Percentiles rank a stretch among this genome's conserved stretches.
These are phyloP conservation scores for Melanerpes aurifrons DNA, from an alignment of 2,113 vertebrate species.

Conservation along the genomic window DNA sequence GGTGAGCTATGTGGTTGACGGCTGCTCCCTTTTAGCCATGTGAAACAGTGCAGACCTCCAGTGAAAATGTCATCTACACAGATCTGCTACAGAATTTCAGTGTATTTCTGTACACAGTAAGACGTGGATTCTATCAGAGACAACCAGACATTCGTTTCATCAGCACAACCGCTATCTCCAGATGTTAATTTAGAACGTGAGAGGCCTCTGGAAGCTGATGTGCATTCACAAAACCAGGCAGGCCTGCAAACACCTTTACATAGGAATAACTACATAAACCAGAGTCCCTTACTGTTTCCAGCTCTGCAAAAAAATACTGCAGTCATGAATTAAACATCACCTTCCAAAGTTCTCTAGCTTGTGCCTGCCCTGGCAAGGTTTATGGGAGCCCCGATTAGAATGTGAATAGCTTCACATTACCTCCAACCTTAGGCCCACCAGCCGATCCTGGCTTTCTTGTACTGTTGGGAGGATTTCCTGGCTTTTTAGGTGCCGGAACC, in stretches of 20 bases:
- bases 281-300: conserved; percentile 15
- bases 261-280: conserved; percentile 9
- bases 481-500: conserved; percentile 92
- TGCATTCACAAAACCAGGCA: background rate
- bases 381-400: conserved; percentile 29
- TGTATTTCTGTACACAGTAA: background rate
- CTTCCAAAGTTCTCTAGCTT: conserved; percentile 52
- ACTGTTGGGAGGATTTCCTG: conserved; percentile 85
- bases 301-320: conserved; percentile 71
- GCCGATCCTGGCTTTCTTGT: conserved; percentile 88
- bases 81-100: background rate
- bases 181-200: background rate
- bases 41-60: background rate
- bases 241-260: background rate
- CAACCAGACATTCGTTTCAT: background rate
- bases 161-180: background rate
- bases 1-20: background rate
- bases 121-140: background rate
- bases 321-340: conserved; percentile 78
- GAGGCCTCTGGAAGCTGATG: background rate
- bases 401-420: conserved; percentile 75
- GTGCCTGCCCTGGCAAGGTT: conserved; percentile 4
- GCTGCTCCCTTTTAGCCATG: background rate
- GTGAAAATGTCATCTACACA: background rate
- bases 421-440: conserved; percentile 86